Evolutionary conservation across 2,888 invertebrate species (phyloP).

Genomic region (Cinara cedri): DNA sequence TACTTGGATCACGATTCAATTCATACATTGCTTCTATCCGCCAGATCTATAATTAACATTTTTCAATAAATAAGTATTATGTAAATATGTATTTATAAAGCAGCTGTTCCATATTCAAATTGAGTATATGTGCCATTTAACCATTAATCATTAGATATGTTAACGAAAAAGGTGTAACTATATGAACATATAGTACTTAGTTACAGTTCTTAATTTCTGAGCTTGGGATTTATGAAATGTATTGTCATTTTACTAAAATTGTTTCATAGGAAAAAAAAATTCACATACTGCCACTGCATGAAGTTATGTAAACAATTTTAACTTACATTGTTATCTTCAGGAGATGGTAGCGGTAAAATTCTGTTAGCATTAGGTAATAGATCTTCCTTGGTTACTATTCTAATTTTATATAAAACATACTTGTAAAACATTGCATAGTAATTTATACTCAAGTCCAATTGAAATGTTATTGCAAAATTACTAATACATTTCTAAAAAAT

Average conservation of each 20-base stretch:
- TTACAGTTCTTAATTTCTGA: too few relatives aligned
- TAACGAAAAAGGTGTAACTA: too few relatives aligned
- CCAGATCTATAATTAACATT: slow-evolving; percentile 22
- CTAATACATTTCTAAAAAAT: slow-evolving; percentile 45
- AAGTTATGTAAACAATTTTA: neutral
- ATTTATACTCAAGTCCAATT: slow-evolving; percentile 10
- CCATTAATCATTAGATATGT: too few relatives aligned
- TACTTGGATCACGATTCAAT: slow-evolving; percentile 19
- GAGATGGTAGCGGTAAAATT: slow-evolving; percentile 10
- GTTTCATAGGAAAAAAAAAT: too few relatives aligned
- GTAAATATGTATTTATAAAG: too few relatives aligned
- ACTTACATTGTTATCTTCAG: slow-evolving; percentile 20
- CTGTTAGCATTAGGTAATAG: neutral
- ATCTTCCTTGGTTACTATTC: slow-evolving; percentile 20
- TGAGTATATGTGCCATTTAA: too few relatives aligned
- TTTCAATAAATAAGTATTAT: neutral
- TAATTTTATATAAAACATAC: slow-evolving; percentile 28
- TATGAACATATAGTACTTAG: too few relatives aligned
- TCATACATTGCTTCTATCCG: slow-evolving; percentile 38
- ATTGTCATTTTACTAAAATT: too few relatives aligned
- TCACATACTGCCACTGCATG: too few relatives aligned
- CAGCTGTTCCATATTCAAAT: too few relatives aligned
- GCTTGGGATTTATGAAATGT: too few relatives aligned
- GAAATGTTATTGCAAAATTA: slow-evolving; percentile 34
- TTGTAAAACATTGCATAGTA: slow-evolving; percentile 41